phyloP scores from a whole-genome alignment of 2,888 invertebrate species.

The Chesias legatella region DNA sequence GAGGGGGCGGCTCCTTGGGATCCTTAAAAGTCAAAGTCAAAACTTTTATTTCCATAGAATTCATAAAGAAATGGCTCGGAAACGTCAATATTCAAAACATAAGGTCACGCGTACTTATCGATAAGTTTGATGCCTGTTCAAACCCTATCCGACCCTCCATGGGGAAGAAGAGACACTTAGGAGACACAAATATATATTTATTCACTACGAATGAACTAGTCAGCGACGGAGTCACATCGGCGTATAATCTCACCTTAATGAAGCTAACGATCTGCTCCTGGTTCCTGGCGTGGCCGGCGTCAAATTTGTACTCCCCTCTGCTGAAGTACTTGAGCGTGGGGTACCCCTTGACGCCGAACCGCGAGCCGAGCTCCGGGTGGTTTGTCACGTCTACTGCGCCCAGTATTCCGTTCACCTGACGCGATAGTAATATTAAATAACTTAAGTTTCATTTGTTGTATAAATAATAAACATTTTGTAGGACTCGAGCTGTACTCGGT shows the following conservation, averaged over 20 bases:
- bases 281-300: conserved; percentile 88
- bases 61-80: too few relatives aligned
- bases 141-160: too few relatives aligned
- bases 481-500: too few relatives aligned
- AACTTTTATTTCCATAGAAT: not conserved
- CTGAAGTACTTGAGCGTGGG: conserved; percentile 90
- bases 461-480: too few relatives aligned
- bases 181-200: too few relatives aligned
- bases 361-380: conserved; percentile 83
- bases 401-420: conserved; percentile 84
- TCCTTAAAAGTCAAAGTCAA: conserved; percentile 52
- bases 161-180: too few relatives aligned
- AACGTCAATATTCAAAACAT: too few relatives aligned
- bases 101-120: too few relatives aligned
- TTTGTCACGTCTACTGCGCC: conserved; percentile 94
- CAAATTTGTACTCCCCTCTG: conserved; percentile 88
- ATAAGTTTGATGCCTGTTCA: too few relatives aligned
- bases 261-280: conserved; percentile 89
- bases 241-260: conserved; percentile 80
- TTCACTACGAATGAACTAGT: too few relatives aligned
- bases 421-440: conserved; percentile 25
- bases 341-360: conserved; percentile 88
- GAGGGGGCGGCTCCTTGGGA: conserved; percentile 91
- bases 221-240: too few relatives aligned
- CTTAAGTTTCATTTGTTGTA: not conserved